Conservation (phyloP, 2,888 invertebrate genomes). For the Ophioninae sp. region DNA sequence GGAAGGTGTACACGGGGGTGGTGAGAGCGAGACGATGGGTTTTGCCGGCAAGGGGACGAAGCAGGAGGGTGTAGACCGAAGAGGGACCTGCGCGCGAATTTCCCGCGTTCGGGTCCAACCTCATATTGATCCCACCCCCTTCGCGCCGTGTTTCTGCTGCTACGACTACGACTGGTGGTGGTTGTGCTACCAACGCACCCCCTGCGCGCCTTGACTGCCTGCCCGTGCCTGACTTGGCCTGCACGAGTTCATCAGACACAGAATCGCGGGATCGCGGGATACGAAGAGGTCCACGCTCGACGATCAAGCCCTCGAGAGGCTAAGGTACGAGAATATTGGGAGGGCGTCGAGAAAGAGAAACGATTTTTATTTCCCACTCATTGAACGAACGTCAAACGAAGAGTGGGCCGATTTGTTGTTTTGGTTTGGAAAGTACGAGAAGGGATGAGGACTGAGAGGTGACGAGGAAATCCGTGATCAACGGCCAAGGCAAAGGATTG, state of each 20-base stretch:
- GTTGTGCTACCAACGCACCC: constrained; percentile 57
- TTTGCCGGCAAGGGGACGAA: constrained; percentile 53
- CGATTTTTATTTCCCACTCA: background rate
- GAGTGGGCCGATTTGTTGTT: background rate
- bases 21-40: constrained; percentile 57
- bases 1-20: constrained; percentile 3
- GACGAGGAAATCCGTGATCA: background rate
- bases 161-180: constrained; percentile 32
- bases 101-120: constrained; percentile 80
- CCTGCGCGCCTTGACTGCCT: constrained; percentile 52
- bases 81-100: constrained; percentile 81
- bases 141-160: constrained; percentile 46
- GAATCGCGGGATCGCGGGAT: constrained; percentile 75
- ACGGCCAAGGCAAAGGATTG: background rate
- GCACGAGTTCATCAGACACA: constrained; percentile 68
- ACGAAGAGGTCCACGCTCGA: constrained; percentile 69
- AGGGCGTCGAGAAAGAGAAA: background rate
- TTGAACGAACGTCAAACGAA: background rate
- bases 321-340: too few species aligned
- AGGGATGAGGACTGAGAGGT: background rate
- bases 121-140: constrained; percentile 81
- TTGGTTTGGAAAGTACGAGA: background rate
- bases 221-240: constrained; percentile 52
- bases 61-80: constrained; percentile 58
- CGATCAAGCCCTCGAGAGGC: constrained; percentile 22